Percentiles rank a stretch among this genome's conserved stretches.
phyloP scores from a whole-genome alignment of 2,888 invertebrate genomes.

The Polyommatus iphigenia region DNA sequence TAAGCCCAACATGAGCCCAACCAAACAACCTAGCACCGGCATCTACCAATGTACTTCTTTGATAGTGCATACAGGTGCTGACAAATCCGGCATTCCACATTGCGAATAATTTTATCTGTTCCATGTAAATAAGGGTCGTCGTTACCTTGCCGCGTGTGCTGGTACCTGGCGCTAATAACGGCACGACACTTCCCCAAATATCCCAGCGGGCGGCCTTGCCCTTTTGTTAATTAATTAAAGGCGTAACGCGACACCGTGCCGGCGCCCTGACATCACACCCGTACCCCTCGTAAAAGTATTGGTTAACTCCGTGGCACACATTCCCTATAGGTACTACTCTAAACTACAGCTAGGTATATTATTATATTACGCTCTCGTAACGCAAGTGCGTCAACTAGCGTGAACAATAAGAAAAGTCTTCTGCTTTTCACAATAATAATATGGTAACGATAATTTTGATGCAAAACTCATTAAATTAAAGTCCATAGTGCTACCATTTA shows the following conservation, averaged over 20 bases:
- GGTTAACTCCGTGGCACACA: background rate
- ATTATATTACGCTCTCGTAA: no score
- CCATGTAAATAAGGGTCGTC: background rate
- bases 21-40: no score
- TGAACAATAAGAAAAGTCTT: no score
- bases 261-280: background rate
- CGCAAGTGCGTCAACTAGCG: no score
- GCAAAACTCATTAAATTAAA: no score
- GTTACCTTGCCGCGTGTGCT: background rate
- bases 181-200: conserved; percentile 19
- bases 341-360: no score
- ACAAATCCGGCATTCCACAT: background rate
- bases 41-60: no score
- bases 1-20: no score
- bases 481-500: no score
- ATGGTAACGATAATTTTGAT: no score
- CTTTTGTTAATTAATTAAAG: conserved; percentile 28
- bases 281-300: background rate
- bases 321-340: background rate
- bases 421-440: no score
- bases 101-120: background rate
- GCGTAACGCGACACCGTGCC: background rate
- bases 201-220: conserved; percentile 20
- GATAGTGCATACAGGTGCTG: no score
- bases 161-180: background rate